Base-by-base conservation (phyloP, 2,113 vertebrate species). In the Pavo muticus region DNA sequence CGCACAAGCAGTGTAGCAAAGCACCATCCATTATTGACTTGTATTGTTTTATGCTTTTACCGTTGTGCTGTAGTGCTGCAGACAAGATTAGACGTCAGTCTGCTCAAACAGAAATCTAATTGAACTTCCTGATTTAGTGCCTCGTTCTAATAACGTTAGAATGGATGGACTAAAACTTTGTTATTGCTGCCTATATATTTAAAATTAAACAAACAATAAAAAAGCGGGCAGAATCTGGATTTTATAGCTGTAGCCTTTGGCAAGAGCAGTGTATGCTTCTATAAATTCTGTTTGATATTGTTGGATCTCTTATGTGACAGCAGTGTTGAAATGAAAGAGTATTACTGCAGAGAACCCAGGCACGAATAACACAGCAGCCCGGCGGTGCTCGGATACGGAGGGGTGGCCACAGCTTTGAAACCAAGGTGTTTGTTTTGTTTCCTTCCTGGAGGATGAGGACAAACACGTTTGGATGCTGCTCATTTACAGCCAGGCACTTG, bases 241-340 rank as follows among this genome's bases (percentile, higher is more conserved):
- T 94, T 83, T 79, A 69, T 78, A 57, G 79, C 95, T 87, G 48
- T 84, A 81, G 80, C 86, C 76, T 48, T 90, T 94, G 92, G 86
- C 91, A 87, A 93, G 82, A 95, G 76, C 54, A 75, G 47, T 57
- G 39, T 89, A 30, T 76, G 67, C 74, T 91, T 68, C 91, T 89
- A 17, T 82, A 84, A 91, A 96, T 83, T 92, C 78, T 86, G 29
- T 91, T 92, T 95, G 84, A 94, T 94, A 85, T 45, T 91, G 87
- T 74, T 84, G 78, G 54, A 91, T 89, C 75, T 79, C 88, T 52
- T 84, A 44, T 59, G 88, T 69, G 68, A 69, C 90, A 92, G 84
- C 27, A 37, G 60, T 74, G 82, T 60, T 85, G 94, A 93, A 95
- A 93, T 82, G 80, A 80, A 92, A 87, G 57, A 68, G 37, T 61